Conservation (phyloP, 2,888 invertebrate species). For the Trilocha varians region DNA sequence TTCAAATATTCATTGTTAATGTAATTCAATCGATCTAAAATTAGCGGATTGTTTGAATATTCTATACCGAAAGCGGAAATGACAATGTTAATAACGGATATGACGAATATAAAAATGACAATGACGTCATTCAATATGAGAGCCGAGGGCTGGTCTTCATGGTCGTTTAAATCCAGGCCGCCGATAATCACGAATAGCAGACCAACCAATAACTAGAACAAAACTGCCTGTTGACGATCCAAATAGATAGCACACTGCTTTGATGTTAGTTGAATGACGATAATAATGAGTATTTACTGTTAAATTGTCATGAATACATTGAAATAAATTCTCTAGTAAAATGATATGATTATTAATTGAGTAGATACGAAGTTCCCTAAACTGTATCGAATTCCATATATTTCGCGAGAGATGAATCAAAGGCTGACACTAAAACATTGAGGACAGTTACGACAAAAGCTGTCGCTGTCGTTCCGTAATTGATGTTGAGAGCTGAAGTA, state of each 20-base stretch:
- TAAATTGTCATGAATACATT: too few relatives aligned
- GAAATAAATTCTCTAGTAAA: background rate
- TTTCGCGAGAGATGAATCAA: slow-evolving; percentile 80
- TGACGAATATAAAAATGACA: slow-evolving; percentile 84
- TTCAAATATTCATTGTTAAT: slow-evolving; percentile 54
- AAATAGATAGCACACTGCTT: too few relatives aligned
- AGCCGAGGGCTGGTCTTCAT: slow-evolving; percentile 82
- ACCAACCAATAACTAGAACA: slow-evolving; percentile 85
- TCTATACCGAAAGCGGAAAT: slow-evolving; percentile 90
- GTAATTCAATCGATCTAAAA: slow-evolving; percentile 56
- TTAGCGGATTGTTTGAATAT: slow-evolving; percentile 78
- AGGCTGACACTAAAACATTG: slow-evolving; percentile 84
- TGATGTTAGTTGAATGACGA: too few relatives aligned
- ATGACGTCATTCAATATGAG: slow-evolving; percentile 85
- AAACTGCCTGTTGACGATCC: too few relatives aligned
- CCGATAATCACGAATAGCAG: slow-evolving; percentile 87
- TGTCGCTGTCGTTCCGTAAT: slow-evolving; percentile 79
- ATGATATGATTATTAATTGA: background rate
- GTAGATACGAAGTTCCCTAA: slow-evolving; percentile 12
- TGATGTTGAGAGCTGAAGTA: slow-evolving; percentile 78
- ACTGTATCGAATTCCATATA: slow-evolving; percentile 47
- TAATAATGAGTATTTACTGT: too few relatives aligned
- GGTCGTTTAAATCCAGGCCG: slow-evolving; percentile 85
- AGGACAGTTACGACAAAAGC: slow-evolving; percentile 83
- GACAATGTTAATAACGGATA: slow-evolving; percentile 85